These are phyloP conservation scores for Butorides virescens DNA, from an alignment of 2,113 vertebrate genomes.

Conservation along the genomic window DNA sequence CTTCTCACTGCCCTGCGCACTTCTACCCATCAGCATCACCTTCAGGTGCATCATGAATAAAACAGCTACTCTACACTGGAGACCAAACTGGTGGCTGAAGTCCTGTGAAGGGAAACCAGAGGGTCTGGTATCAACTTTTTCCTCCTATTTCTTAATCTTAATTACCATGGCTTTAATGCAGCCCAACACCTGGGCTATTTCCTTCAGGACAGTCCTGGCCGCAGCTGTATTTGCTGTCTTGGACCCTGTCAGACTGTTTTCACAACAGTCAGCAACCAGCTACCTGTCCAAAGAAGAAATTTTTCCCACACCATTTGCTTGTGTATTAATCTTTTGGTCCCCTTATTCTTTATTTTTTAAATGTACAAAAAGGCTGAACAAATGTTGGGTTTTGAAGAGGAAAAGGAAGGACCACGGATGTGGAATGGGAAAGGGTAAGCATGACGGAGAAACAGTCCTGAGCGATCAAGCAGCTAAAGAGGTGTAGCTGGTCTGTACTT, in stretches of 20 bases:
- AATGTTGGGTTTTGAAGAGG: not conserved
- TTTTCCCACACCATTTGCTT: not conserved
- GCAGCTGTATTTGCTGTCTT: not conserved
- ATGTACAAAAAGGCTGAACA: not conserved
- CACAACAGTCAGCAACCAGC: not conserved
- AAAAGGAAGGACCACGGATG: not conserved
- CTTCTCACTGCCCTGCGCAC: not conserved
- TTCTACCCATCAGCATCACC: not conserved
- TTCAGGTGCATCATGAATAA: not conserved
- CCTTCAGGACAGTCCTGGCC: not conserved
- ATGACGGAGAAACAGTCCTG: not conserved
- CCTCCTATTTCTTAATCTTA: not conserved
- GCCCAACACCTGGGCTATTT: not conserved
- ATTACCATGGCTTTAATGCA: not conserved
- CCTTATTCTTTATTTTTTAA: not conserved
- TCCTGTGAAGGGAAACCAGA: not conserved
- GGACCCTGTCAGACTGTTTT: not conserved
- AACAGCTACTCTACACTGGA: not conserved
- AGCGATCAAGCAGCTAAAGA: not conserved
- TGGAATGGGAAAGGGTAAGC: not conserved
- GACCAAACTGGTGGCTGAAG: not conserved
- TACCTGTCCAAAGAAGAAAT: not conserved
- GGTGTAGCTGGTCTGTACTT: not conserved
- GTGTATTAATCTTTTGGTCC: not conserved
- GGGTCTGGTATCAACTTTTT: not conserved